phyloP scores from a whole-genome alignment of 1,140 invertebrate genomes.

The Drosophila kepulauana region DNA sequence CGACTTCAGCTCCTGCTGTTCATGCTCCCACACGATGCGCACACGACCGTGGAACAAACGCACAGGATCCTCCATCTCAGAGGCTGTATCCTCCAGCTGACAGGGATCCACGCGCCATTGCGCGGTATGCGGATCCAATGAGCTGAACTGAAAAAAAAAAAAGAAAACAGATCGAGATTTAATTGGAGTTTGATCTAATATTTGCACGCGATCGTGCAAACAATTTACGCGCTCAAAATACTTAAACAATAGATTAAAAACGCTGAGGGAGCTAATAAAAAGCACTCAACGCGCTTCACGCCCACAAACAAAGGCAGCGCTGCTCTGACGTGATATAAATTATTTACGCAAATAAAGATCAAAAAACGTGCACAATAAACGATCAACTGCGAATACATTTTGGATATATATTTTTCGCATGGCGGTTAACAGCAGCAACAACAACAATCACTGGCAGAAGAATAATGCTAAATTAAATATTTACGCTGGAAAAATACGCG shows the following conservation, averaged over 20 bases:
- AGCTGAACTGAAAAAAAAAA: slow-evolving; percentile 70
- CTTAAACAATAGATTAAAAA: slow-evolving; percentile 11
- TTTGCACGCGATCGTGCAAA: slow-evolving; percentile 20
- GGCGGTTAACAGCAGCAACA: slow-evolving; percentile 36
- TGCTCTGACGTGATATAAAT: slow-evolving; percentile 64
- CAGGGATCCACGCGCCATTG: slow-evolving; percentile 84
- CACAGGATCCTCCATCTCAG: slow-evolving; percentile 80
- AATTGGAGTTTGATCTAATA: too few species aligned
- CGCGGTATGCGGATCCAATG: slow-evolving; percentile 76
- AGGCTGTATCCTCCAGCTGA: slow-evolving; percentile 75
- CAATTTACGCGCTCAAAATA: slow-evolving; percentile 57
- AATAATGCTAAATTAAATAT: slow-evolving; percentile 69
- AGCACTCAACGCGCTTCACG: slow-evolving; percentile 50
- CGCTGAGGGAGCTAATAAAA: slow-evolving; percentile 9
- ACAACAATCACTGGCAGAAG: slow-evolving; percentile 22
- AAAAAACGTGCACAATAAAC: slow-evolving; percentile 50
- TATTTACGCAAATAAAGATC: slow-evolving; percentile 57
- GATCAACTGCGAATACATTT: slow-evolving; percentile 50
- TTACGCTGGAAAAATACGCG: slow-evolving; percentile 65
- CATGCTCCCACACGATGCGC: slow-evolving; percentile 80
- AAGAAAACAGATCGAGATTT: not conserved
- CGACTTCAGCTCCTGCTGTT: slow-evolving; percentile 63
- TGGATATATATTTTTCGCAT: slow-evolving; percentile 39
- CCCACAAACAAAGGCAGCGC: slow-evolving; percentile 38
- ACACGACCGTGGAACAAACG: slow-evolving; percentile 79